Evolutionary conservation across 2,797 vertebrate genomes (phyloP), one percentile per base, ranked within the genome.

Genomic region (Halcyon chelicuti): DNA sequence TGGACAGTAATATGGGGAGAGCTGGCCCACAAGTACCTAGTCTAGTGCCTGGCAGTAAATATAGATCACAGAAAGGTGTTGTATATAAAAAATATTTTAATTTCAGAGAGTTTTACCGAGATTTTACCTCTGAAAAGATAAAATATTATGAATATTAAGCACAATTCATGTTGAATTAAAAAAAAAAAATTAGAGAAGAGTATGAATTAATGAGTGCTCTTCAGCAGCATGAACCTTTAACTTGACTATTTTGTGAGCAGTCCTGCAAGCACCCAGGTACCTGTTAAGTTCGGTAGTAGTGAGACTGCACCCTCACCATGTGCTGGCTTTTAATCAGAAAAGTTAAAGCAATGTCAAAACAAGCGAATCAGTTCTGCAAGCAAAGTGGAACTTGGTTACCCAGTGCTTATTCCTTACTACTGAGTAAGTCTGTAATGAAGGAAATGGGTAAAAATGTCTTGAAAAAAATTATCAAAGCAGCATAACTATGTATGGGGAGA

Each of bases 401-500:
- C 10, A 7, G 8, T n/a, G 33, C 25, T 55, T 82, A 60, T 39
- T 47, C 18, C 62, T 83, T 83, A 13, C 20, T 73, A 52, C 33
- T 67, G 35, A 83, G 18, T 31, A 63, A 15, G 12, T 66, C 44
- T 54, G 1, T 35, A 31, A n/a, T 66, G 42, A 72, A 65, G 39
- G 39, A 81, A 66, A 63, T 10, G 9, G 29, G 16, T 91, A 40
- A 75, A 74, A 54, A 33, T 22, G 2, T 25, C 57, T 26, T 66
- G n/a, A 40, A 51, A 79, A 74, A 82, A 61, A 11, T 13, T 2
- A 15, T 55, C 57, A 54, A n/a, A 51, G 37, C 51, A n/a, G 55
- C 5, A 0, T 57, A 49, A 21, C 42, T 68, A 9, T 0, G 0
- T n/a, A 6, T 35, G 33, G 44, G 51, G 37, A 86, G 52, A 71